Evolutionary conservation across 2,113 vertebrate species (phyloP), one percentile per base, ranked within the genome.

Genomic region (Bothrops jararaca): DNA sequence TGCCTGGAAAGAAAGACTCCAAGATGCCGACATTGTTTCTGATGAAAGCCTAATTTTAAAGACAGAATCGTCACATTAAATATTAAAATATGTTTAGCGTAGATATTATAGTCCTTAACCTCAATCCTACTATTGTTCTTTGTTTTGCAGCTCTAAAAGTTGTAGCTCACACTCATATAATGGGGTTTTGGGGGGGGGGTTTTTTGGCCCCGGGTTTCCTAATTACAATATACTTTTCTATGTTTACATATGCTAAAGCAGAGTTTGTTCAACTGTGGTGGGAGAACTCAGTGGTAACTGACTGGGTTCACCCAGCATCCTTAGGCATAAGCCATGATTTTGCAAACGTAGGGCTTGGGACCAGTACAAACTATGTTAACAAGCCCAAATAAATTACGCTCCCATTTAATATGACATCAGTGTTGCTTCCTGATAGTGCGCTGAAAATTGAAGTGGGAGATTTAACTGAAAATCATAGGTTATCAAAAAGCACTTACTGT

Each of bases 1-100:
- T 91, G 29, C 85, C 97, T 96, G 95, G 92, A 95, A 95, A 94
- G 50, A 94, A 15, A 69, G 93, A 88, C 45, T 87, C 85, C 18
- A 34, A 48, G 60, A 91, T 92, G 94, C 93, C 86, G 89, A 91
- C 64, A 20, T 86, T 90, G 5, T 94, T 97, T 95, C 92, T 53
- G 95, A 60, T 48, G 23, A 10, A 88, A 69, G 24, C 1, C 24
- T 60, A 56, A 45, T 95, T 95, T 89, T 93, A 95, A 94, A 93
- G 29, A 53, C n/a, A 50, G 74, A 50, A 92, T 85, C 20, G 87
- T 96, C 94, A 5, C 88, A 85, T 34, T 85, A 94, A 4, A 48
- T 89, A 85, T 34, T 85, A 94, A 4, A 48, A 48, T 87, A 54
- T 92, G 91, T 86, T 50, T 23, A 86, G 42, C 87, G 12, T n/a